Conservation (phyloP, 1,140 invertebrate genomes). For the Oedothorax gibbosus region DNA sequence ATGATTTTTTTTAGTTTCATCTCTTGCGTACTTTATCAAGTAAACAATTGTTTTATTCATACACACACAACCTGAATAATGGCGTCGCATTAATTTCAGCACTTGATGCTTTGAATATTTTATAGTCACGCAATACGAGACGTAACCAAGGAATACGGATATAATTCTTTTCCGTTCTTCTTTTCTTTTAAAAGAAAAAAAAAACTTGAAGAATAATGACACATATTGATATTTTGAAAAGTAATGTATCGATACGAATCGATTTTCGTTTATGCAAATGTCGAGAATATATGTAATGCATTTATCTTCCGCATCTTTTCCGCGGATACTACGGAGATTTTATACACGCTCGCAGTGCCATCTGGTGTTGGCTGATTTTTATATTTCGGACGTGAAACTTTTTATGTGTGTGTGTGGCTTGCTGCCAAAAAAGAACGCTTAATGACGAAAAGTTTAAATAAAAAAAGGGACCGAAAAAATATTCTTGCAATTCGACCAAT, state of each 20-base stretch:
- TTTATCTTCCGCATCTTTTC: conserved; percentile 40
- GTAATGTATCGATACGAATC: conserved; percentile 44
- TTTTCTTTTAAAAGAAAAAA: background rate
- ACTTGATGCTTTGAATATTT: no score
- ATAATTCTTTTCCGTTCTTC: no score
- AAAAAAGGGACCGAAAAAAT: conserved; percentile 11
- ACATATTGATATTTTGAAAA: conserved; percentile 23
- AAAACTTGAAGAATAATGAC: conserved; percentile 14
- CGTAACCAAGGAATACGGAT: no score
- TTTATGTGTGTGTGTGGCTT: conserved; percentile 36
- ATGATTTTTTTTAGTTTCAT: no score
- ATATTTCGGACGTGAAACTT: conserved; percentile 33
- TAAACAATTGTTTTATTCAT: no score
- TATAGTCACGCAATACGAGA: no score
- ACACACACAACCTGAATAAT: no score
- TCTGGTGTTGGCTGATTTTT: conserved; percentile 29
- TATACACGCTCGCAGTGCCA: conserved; percentile 15
- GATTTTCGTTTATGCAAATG: conserved; percentile 56
- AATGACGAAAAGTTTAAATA: conserved; percentile 31
- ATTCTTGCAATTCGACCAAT: conserved; percentile 16
- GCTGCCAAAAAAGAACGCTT: conserved; percentile 32
- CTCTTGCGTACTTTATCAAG: no score
- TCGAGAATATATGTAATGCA: conserved; percentile 38
- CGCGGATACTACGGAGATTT: background rate
- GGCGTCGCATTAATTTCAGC: no score